Evolutionary conservation across 2,113 vertebrate species (phyloP), one percentile per base, ranked within the genome.

Genomic region (Uria lomvia): DNA sequence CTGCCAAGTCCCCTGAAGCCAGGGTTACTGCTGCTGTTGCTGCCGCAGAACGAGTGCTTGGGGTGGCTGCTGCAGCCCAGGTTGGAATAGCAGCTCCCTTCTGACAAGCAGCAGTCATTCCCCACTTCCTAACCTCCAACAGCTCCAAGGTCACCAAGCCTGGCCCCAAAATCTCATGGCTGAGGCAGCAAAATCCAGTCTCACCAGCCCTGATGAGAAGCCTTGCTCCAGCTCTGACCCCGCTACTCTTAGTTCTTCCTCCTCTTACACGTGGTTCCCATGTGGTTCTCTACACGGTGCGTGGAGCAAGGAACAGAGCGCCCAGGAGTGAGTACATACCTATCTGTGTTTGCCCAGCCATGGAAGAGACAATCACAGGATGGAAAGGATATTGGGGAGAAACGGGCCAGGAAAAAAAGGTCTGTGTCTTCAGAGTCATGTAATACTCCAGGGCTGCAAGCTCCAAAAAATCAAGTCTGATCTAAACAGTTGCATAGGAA

Each of bases 221-320:
- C 23, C 65, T 90, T 85, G 87, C 84, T 96, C 80, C 49, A 88
- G 87, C 87, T 94, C 81, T 76, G 87, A 95, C 74, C 74, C 70
- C 59, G 20, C 58, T 30, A 36, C 42, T 91, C 49, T 70, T 86
- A 93, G 75, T 55, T 86, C 58, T 94, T 88, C 76, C 62, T 81
- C 43, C 43, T 76, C 67, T 74, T 71, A 2, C 3, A 16, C 4
- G 45, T 76, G 47, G 79, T 17, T 76, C 74, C 49, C 68, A 9
- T 15, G 58, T 55, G 47, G 62, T 60, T 93, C 71, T 83, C 50
- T 60, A 10, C 27, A 53, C 68, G 62, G 84, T 59, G 45, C 24
- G 55, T 20, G 50, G 58, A 94, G 42, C 12, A 1, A 87, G 50
- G 53, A 92, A 82, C 29, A 45, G 30, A 67, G 36, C 2, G 17